These are phyloP conservation scores for Carcina quercana DNA, from an alignment of 2,888 invertebrate genomes.

Conservation along the genomic window DNA sequence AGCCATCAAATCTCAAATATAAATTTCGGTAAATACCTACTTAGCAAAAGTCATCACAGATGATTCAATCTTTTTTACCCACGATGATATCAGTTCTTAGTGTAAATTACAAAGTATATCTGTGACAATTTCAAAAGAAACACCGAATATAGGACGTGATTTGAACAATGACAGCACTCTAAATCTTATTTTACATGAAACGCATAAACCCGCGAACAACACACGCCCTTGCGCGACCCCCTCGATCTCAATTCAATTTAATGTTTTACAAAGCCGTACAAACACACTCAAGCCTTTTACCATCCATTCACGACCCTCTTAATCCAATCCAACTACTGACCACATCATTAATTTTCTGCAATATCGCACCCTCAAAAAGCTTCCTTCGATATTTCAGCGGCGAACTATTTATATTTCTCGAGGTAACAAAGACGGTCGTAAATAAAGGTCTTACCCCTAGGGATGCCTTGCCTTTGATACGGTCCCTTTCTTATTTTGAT, in stretches of 20 bases:
- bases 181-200: too few species aligned
- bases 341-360: slow-evolving; percentile 71
- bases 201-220: slow-evolving; percentile 18
- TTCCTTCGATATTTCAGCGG: slow-evolving; percentile 60
- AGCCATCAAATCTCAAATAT: too few species aligned
- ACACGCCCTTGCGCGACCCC: slow-evolving; percentile 26
- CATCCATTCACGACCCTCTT: slow-evolving; percentile 43
- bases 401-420: slow-evolving; percentile 71
- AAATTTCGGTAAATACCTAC: too few species aligned
- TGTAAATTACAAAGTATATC: too few species aligned
- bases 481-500: slow-evolving; percentile 69
- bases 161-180: too few species aligned
- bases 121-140: too few species aligned
- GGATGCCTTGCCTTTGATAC: slow-evolving; percentile 69
- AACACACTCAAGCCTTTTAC: slow-evolving; percentile 60
- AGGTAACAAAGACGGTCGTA: slow-evolving; percentile 65
- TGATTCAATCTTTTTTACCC: too few species aligned
- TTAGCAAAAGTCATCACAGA: too few species aligned
- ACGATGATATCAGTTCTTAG: too few species aligned
- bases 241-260: slow-evolving; percentile 42
- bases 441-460: slow-evolving; percentile 62
- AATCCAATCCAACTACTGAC: slow-evolving; percentile 67
- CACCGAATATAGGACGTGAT: too few species aligned
- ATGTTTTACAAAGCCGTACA: slow-evolving; percentile 59
- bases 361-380: slow-evolving; percentile 66